A percentile compares a stretch with the other conserved stretches of the same genome.
Evolutionary conservation across 2,888 invertebrate species (phyloP).

Genomic region (Coelogynopora nodosa): DNA sequence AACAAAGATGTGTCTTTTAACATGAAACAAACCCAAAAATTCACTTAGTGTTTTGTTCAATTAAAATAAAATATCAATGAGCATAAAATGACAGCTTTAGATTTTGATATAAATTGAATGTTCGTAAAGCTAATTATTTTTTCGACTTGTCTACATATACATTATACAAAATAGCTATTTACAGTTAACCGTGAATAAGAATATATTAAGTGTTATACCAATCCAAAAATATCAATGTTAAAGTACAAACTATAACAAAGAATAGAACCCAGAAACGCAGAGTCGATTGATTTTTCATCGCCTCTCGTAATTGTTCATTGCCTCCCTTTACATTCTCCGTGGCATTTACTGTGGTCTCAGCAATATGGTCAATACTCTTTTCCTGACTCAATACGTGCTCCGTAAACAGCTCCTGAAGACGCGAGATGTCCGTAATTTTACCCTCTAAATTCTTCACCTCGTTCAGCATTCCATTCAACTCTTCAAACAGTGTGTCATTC

Average conservation of each 20-base stretch:
- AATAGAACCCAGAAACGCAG: constrained; percentile 88
- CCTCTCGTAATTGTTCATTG: constrained; percentile 91
- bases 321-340: constrained; percentile 93
- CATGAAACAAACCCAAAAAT: too few relatives aligned
- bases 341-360: constrained; percentile 79
- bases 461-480: neutral
- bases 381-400: constrained; percentile 91
- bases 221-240: constrained; percentile 88
- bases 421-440: constrained; percentile 89
- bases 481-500: constrained; percentile 14
- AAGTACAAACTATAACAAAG: constrained; percentile 89
- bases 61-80: too few relatives aligned
- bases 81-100: too few relatives aligned
- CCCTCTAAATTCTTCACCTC: constrained; percentile 61
- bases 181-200: neutral
- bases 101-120: too few relatives aligned
- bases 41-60: too few relatives aligned
- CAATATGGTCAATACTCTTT: constrained; percentile 82
- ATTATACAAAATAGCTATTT: too few relatives aligned
- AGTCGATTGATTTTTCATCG: constrained; percentile 92
- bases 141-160: too few relatives aligned
- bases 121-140: too few relatives aligned
- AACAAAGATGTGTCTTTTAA: too few relatives aligned
- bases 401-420: constrained; percentile 88
- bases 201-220: constrained; percentile 87